These are phyloP conservation scores for Erebia palarica DNA, from an alignment of 2,888 invertebrate species.

Conservation along the genomic window DNA sequence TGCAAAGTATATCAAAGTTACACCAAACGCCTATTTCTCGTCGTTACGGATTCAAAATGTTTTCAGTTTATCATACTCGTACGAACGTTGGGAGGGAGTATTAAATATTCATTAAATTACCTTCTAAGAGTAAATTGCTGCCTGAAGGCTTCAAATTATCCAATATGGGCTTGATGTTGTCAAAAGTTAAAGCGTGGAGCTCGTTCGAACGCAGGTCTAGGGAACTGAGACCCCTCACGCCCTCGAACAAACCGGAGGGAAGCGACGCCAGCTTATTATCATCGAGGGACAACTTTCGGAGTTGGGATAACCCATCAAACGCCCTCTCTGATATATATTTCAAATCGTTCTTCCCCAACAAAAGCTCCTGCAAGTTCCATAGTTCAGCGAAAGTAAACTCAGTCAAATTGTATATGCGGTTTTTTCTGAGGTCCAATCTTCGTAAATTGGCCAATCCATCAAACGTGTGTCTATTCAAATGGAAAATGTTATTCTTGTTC, in stretches of 20 bases:
- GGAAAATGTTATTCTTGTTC: constrained; percentile 88
- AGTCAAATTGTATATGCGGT: constrained; percentile 89
- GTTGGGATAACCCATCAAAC: constrained; percentile 88
- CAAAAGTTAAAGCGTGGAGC: constrained; percentile 88
- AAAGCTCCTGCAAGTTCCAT: constrained; percentile 87
- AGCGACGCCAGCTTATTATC: constrained; percentile 89
- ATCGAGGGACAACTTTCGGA: constrained; percentile 87
- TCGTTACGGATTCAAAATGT: constrained; percentile 72
- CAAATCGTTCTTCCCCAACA: constrained; percentile 86
- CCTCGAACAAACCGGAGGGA: constrained; percentile 87
- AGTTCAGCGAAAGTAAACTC: constrained; percentile 91
- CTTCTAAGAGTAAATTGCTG: constrained; percentile 89
- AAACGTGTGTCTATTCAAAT: constrained; percentile 89
- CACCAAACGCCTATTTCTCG: constrained; percentile 64
- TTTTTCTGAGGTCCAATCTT: constrained; percentile 88
- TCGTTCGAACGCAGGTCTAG: constrained; percentile 90
- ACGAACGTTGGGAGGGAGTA: constrained; percentile 56
- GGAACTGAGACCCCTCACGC: constrained; percentile 87
- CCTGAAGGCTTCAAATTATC: constrained; percentile 88
- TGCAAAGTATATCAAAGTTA: constrained; percentile 66
- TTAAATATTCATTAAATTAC: constrained; percentile 80
- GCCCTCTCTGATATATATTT: constrained; percentile 89
- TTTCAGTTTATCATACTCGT: constrained; percentile 66
- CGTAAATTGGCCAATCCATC: constrained; percentile 88
- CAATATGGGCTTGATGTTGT: constrained; percentile 89